phyloP scores from a whole-genome alignment of 2,888 invertebrate genomes.

The Caenorhabditis panamensis region DNA sequence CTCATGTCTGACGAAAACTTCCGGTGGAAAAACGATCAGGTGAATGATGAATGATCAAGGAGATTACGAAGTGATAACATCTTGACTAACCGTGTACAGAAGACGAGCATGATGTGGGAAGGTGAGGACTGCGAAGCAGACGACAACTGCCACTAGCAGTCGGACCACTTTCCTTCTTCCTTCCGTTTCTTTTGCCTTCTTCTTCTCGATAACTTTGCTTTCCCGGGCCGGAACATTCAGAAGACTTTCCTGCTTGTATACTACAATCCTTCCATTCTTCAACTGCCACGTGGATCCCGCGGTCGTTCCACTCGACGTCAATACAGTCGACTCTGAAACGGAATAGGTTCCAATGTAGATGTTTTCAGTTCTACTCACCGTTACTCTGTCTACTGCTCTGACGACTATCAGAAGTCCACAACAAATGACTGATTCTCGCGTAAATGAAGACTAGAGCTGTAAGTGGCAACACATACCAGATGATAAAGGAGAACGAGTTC shows the following conservation, averaged over 20 bases:
- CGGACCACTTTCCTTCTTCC: conserved; percentile 84
- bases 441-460: conserved; percentile 88
- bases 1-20: background rate
- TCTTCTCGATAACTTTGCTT: background rate
- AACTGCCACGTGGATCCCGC: conserved; percentile 65
- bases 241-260: conserved; percentile 68
- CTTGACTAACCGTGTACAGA: conserved; percentile 65
- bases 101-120: conserved; percentile 90
- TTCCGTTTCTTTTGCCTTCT: conserved; percentile 49
- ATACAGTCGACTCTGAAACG: conserved; percentile 62
- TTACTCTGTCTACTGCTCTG: conserved; percentile 61
- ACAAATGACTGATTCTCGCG: conserved; percentile 89
- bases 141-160: conserved; percentile 91
- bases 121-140: conserved; percentile 92
- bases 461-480: conserved; percentile 90
- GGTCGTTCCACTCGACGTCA: conserved; percentile 44
- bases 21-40: background rate
- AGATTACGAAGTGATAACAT: background rate
- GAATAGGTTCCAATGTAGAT: too few relatives aligned
- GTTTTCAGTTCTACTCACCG: too few relatives aligned
- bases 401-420: conserved; percentile 85
- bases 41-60: background rate
- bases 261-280: conserved; percentile 66
- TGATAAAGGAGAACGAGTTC: conserved; percentile 86
- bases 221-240: conserved; percentile 57